Conservation (phyloP, 1,140 invertebrate species). For the Chlorops oryzae region DNA sequence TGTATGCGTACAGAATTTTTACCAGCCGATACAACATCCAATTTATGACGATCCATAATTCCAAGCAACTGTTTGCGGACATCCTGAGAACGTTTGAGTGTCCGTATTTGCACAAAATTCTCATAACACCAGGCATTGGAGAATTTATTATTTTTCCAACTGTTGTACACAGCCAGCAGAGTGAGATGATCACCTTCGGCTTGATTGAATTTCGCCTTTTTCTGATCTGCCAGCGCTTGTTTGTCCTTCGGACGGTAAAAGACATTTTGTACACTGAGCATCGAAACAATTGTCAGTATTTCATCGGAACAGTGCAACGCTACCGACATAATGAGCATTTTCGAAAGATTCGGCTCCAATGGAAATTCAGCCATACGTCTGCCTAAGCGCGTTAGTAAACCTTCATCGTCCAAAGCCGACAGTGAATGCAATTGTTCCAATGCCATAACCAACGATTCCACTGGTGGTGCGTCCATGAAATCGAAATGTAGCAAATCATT, state of each 20-base stretch:
- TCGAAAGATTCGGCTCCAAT: conserved; percentile 95
- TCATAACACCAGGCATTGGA: conserved; percentile 99
- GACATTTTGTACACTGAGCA: conserved; percentile 98
- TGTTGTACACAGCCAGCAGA: conserved; percentile 96
- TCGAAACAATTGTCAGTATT: conserved; percentile 96
- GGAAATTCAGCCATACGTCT: conserved; percentile 99
- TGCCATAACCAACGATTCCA: conserved; percentile 95
- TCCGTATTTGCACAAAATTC: conserved; percentile 98
- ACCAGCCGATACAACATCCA: conserved; percentile 94
- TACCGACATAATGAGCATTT: conserved; percentile 99
- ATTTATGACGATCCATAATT: conserved; percentile 97
- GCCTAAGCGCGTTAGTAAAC: conserved; percentile 86
- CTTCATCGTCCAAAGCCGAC: conserved; percentile 95
- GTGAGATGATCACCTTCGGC: conserved; percentile 97
- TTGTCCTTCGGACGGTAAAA: conserved; percentile 97
- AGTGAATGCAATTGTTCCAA: conserved; percentile 95
- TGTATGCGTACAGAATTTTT: conserved; percentile 94
- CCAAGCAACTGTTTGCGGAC: conserved; percentile 96
- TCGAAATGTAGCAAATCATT: conserved; percentile 99
- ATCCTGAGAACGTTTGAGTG: conserved; percentile 95
- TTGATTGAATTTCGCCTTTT: conserved; percentile 99
- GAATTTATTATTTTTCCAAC: conserved; percentile 99
- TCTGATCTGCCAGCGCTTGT: conserved; percentile 95
- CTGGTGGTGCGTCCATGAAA: conserved; percentile 99
- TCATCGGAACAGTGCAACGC: conserved; percentile 98